These are phyloP conservation scores for Uria aalge DNA, from an alignment of 2,113 vertebrate genomes.

Conservation along the genomic window DNA sequence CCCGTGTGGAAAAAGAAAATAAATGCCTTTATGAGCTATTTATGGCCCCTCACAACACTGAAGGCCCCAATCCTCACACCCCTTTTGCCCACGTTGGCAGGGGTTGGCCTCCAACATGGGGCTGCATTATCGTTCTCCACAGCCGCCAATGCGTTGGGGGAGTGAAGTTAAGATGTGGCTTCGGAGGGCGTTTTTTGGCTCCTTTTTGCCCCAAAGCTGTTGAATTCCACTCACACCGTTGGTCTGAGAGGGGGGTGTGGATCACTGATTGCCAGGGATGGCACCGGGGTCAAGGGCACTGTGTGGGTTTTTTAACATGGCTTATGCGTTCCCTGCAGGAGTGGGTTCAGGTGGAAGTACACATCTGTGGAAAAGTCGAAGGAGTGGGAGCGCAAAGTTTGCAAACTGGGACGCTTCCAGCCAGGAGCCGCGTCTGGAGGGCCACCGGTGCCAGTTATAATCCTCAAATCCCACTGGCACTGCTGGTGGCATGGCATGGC, in stretches of 20 bases:
- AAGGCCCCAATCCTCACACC: not conserved
- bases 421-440: accelerated
- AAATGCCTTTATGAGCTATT: not conserved
- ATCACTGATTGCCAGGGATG: not conserved
- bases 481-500: not conserved
- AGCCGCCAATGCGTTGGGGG: accelerated
- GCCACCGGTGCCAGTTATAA: not conserved
- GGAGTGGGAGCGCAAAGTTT: accelerated
- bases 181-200: accelerated
- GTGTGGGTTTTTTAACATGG: accelerated
- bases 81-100: accelerated
- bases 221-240: not conserved
- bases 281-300: not conserved
- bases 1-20: accelerated
- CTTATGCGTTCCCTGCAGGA: not conserved
- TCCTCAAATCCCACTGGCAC: not conserved
- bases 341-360: not conserved
- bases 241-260: not conserved
- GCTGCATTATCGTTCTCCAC: too few relatives aligned
- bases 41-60: not conserved
- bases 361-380: not conserved
- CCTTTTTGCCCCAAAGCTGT: not conserved
- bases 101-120: not conserved
- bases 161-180: not conserved
- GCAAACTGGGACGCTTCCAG: not conserved